Conservation (phyloP, 2,113 vertebrate species). For the Gadus chalcogrammus region DNA sequence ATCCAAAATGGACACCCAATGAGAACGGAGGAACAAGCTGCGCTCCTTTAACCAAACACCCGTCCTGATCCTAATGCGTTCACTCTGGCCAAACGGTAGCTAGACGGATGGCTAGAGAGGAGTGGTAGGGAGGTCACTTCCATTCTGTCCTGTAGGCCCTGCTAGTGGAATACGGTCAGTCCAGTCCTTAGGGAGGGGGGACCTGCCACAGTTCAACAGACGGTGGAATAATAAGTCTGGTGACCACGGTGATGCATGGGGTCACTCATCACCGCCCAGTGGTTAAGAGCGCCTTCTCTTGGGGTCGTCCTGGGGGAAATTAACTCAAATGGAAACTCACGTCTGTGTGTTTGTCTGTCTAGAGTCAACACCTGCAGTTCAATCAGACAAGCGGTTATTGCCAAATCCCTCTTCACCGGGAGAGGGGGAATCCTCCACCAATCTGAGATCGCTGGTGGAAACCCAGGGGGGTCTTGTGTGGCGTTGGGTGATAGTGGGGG, state of each 20-base stretch:
- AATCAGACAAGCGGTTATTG: conserved; percentile 49
- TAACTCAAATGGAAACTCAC: conserved; percentile 5
- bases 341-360: conserved; percentile 48
- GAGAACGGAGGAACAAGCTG: conserved; percentile 20
- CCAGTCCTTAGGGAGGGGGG: conserved; percentile 43
- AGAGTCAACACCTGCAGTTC: conserved; percentile 60
- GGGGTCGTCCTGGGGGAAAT: neutral
- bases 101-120: conserved; percentile 27
- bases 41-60: conserved; percentile 45
- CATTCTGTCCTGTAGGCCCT: conserved; percentile 46
- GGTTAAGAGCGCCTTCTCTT: neutral
- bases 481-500: conserved; percentile 11
- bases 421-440: conserved; percentile 26
- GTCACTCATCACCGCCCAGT: conserved; percentile 64
- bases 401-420: conserved; percentile 29
- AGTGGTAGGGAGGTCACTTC: conserved; percentile 22
- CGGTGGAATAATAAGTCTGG: conserved; percentile 42
- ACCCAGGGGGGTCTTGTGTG: neutral
- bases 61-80: conserved; percentile 53
- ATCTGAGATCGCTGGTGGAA: conserved; percentile 23
- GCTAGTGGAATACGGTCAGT: conserved; percentile 45
- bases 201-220: conserved; percentile 26
- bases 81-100: conserved; percentile 11
- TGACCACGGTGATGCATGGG: conserved; percentile 46
- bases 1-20: conserved; percentile 41